These are phyloP conservation scores for Meleagris gallopavo DNA, from an alignment of 2,113 vertebrate genomes.

Conservation along the genomic window DNA sequence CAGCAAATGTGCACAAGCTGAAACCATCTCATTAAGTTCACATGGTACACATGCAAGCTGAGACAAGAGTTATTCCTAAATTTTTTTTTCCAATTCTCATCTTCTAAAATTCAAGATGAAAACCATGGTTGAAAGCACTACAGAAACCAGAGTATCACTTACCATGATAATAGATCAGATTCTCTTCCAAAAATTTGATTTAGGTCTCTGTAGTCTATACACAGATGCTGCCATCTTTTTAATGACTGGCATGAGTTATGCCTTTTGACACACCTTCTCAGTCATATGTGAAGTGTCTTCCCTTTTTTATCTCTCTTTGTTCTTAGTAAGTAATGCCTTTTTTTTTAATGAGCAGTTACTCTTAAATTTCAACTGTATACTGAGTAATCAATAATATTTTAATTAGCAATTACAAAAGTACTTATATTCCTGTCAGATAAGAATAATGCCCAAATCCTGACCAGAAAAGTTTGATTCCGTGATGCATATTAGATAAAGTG, in stretches of 20 bases:
- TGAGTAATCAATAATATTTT: not conserved
- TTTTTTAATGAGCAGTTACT: not conserved
- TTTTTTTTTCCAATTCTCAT: not conserved
- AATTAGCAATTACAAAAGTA: not conserved
- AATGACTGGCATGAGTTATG: not conserved
- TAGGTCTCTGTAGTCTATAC: not conserved
- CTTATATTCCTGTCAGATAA: not conserved
- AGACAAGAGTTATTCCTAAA: not conserved
- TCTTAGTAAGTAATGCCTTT: not conserved
- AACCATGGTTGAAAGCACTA: not conserved
- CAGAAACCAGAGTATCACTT: not conserved
- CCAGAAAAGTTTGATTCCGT: not conserved
- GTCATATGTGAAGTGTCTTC: not conserved
- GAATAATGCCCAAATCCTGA: conserved; percentile 6
- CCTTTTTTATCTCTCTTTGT: not conserved
- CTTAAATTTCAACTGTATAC: not conserved
- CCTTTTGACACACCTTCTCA: not conserved
- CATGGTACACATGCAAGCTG: not conserved
- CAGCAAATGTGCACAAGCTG: not conserved
- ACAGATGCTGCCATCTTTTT: not conserved
- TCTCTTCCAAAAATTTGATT: not conserved
- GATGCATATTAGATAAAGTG: not conserved
- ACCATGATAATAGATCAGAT: not conserved
- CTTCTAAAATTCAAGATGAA: not conserved
- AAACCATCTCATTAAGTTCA: not conserved